Percentiles rank a stretch among this genome's conserved stretches.
Evolutionary conservation across 2,888 invertebrate species (phyloP).

Genomic region (Chymomyza procnemis): DNA sequence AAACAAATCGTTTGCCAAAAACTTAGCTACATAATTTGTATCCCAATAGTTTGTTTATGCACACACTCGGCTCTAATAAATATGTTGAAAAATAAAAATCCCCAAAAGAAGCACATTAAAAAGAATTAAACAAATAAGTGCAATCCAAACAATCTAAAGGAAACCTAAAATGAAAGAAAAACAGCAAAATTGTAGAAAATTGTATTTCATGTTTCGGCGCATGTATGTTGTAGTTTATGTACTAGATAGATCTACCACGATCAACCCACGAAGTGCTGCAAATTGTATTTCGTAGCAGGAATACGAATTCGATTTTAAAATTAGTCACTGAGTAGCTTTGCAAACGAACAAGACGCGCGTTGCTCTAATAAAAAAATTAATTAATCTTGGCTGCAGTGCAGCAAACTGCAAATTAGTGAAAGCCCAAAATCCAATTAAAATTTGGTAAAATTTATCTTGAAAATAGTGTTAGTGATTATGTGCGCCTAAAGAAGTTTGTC

Average conservation of each 20-base stretch:
- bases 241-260: not conserved
- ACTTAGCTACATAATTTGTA: not conserved
- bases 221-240: constrained; percentile 26
- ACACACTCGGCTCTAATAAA: not conserved
- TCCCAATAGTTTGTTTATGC: not conserved
- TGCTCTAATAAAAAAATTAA: constrained; percentile 47
- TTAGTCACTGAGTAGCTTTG: constrained; percentile 79
- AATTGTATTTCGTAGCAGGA: constrained; percentile 42
- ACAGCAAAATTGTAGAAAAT: constrained; percentile 33
- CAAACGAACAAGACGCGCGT: constrained; percentile 77
- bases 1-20: not conserved
- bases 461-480: not conserved
- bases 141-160: not conserved
- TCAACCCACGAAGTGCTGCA: constrained; percentile 44
- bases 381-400: constrained; percentile 25
- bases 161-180: not conserved
- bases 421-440: not conserved
- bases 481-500: not conserved
- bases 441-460: not conserved
- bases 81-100: not conserved
- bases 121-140: not conserved
- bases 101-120: not conserved
- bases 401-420: constrained; percentile 10
- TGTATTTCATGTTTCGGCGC: constrained; percentile 66
- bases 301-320: constrained; percentile 75